Conservation (phyloP, 2,113 vertebrate species). For the Columbina picui region DNA sequence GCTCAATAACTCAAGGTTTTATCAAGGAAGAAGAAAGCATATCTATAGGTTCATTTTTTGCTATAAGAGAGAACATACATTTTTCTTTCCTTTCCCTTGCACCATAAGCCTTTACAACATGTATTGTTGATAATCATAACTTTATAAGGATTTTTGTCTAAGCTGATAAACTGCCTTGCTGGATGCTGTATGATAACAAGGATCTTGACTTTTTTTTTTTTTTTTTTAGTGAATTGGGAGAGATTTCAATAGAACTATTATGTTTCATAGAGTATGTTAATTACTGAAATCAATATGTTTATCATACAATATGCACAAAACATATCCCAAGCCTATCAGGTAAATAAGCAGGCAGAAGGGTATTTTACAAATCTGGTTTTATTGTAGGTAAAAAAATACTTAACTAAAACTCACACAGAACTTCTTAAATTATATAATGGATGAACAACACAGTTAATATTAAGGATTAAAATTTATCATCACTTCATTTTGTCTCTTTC, state of each 20-base stretch:
- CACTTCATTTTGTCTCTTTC: background rate
- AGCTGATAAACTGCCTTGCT: background rate
- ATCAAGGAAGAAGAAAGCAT: background rate
- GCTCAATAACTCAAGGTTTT: background rate
- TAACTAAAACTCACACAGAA: background rate
- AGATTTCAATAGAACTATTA: background rate
- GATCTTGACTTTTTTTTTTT: background rate
- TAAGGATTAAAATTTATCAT: background rate
- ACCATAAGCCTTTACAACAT: background rate
- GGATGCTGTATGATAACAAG: background rate
- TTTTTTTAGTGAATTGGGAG: background rate
- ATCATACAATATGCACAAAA: background rate
- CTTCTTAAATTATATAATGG: background rate
- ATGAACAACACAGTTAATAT: background rate
- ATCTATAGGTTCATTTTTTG: background rate
- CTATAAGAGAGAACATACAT: background rate
- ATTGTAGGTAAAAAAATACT: background rate
- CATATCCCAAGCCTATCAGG: background rate
- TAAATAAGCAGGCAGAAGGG: background rate
- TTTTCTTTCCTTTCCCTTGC: background rate
- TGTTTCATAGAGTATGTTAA: background rate
- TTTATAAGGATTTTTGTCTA: background rate
- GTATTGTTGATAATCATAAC: background rate
- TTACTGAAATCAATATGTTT: background rate
- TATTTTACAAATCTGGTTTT: background rate